Evolutionary conservation across 2,888 invertebrate species (phyloP), one percentile per base, ranked within the genome.

Genomic region (Cactoblastis cactorum): DNA sequence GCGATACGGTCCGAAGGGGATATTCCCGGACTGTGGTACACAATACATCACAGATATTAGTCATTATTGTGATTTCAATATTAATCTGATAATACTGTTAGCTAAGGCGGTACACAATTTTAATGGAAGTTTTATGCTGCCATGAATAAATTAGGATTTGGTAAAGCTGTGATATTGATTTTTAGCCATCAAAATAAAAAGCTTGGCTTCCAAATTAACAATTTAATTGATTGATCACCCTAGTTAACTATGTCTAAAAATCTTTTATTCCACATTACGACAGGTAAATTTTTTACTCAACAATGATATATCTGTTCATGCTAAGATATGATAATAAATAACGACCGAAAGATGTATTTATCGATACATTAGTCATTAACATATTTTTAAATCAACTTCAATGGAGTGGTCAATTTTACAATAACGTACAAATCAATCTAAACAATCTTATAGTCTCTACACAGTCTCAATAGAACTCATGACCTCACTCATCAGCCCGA

Each of bases 401-500:
- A 4, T 34, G 14, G n/a, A 1, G 12, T 34, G 3, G 2, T 12
- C 5, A 41, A 61, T 59, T 66, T 49, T 58, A 65, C 62, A 63
- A 67, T n/a, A n/a, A n/a, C n/a, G n/a, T n/a, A n/a, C n/a, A n/a
- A n/a, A n/a, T n/a, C n/a, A n/a, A n/a, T 69, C 65, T 67, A 65
- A 71, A 74, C 69, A 74, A 74, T 71, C 22, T 71, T 68, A 68
- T 66, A 69, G 63, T 68, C 63, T 72, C 71, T 12, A 24, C 8
- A 24, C 8, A n/a, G 22, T 6, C 32, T 32, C 9, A 76, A 74
- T 74, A 70, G 67, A 63, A 59, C 54, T 61, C 53, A 64, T 76
- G 79, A 77, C 77, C 77, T 80, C 78, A 77, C 66, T 69, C 65
- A 64, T 68, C 67, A 61, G 58, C 63, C 61, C 60, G 64, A 71